Conservation (phyloP, 2,888 invertebrate genomes). For the Chrysomela aeneicollis region DNA sequence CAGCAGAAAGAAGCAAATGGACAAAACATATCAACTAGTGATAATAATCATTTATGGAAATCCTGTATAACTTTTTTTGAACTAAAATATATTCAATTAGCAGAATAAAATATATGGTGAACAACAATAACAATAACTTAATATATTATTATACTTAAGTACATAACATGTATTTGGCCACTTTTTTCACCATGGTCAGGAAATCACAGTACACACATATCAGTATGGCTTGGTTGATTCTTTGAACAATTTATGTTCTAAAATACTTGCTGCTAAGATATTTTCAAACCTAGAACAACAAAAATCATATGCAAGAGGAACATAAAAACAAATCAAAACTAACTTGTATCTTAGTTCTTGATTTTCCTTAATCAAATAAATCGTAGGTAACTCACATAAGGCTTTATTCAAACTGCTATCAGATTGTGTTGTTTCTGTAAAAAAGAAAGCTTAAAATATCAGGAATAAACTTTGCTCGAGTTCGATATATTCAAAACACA, state of each 20-base stretch:
- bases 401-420: constrained; percentile 27
- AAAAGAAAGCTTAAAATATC: background rate
- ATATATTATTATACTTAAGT: too few species aligned
- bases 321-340: background rate
- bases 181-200: background rate
- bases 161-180: background rate
- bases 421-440: constrained; percentile 19
- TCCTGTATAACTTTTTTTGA: too few species aligned
- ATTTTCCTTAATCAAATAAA: constrained; percentile 41
- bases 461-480: too few species aligned
- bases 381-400: constrained; percentile 20
- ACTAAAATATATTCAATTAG: too few species aligned
- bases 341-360: constrained; percentile 42
- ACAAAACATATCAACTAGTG: too few species aligned
- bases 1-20: too few species aligned
- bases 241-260: background rate
- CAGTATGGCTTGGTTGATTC: constrained; percentile 11
- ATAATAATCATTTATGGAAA: too few species aligned
- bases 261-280: constrained; percentile 6
- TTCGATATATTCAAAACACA: too few species aligned
- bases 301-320: background rate
- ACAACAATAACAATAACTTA: too few species aligned
- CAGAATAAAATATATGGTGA: background rate
- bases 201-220: background rate
- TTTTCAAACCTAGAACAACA: constrained; percentile 15